Base-by-base conservation (phyloP, 2,797 vertebrate species). In the Danio albolineatus region DNA sequence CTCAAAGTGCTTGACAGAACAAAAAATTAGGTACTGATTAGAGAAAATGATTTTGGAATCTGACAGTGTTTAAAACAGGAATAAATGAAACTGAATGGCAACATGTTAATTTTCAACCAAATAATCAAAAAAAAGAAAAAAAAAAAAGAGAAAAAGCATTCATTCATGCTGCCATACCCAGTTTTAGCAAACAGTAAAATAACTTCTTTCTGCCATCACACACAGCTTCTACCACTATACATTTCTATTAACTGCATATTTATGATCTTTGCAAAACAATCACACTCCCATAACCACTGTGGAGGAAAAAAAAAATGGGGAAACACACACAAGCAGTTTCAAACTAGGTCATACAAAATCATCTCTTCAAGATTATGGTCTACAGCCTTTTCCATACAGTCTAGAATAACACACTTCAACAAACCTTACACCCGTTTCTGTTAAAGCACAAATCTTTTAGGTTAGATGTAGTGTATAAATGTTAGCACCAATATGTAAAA, bases 331-430 rank as follows among this genome's bases (percentile, higher is more conserved):
- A 57, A 44, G 39, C 17, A 0, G 17, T 44, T 41, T 43, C 14
- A 57, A 65, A 76, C 74, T n/a, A 54, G 44, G 54, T 60, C 76
- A 76, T 56, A 66, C 39, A 66, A 65, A 66, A 66, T 43, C n/a
- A 10, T 16, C 4, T 44, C 41, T 46, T 41, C 39, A 59, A 60
- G 9, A 39, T 59, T 73, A 73, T 44, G 19, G 54, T 59, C 13
- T 44, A 36, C 19, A 49, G 65, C 44, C 39, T 41, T 16, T 49
- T 49, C 44, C 17, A 28, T 14, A 62, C 28, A 53, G 9, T 69
- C 21, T 69, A 19, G 17, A 13, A 72, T 36, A 28, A 44, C 13
- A 12, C 54, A 71, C 48, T 41, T 54, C 36, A 61, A 61, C 49
- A 70, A 51, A 41, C 38, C 10, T 57, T 13, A 60, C 13, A 73